phyloP scores from a whole-genome alignment of 2,888 invertebrate genomes.

The Acanthoscelides obtectus region DNA sequence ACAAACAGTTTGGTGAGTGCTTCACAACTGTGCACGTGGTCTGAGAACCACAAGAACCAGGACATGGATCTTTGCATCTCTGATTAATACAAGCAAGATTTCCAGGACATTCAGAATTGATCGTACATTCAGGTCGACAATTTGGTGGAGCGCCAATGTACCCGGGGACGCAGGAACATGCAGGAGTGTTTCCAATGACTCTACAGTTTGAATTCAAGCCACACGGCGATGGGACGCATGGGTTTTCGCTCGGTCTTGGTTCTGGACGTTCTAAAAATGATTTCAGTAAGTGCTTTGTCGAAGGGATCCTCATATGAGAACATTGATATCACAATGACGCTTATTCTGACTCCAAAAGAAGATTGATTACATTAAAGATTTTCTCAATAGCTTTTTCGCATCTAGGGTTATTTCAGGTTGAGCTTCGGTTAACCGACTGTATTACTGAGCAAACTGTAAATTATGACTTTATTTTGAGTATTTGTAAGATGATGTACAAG shows the following conservation, averaged over 20 bases:
- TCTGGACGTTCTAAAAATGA: slow-evolving; percentile 50
- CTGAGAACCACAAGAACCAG: slow-evolving; percentile 76
- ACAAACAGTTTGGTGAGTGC: slow-evolving; percentile 80
- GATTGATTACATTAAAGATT: no score
- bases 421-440: no score
- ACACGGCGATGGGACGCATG: slow-evolving; percentile 79
- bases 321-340: not conserved
- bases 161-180: slow-evolving; percentile 74
- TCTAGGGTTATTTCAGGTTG: no score
- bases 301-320: not conserved
- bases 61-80: slow-evolving; percentile 78
- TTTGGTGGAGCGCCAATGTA: slow-evolving; percentile 81
- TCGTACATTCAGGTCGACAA: slow-evolving; percentile 81
- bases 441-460: no score
- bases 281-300: not conserved
- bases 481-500: no score
- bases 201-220: slow-evolving; percentile 81
- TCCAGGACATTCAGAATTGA: slow-evolving; percentile 79
- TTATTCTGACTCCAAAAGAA: no score
- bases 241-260: slow-evolving; percentile 58
- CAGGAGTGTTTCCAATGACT: slow-evolving; percentile 68
- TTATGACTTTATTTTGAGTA: no score
- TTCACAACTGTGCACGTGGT: slow-evolving; percentile 76
- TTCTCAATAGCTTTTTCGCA: no score
- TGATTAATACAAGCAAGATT: slow-evolving; percentile 79